These are phyloP conservation scores for Astur gentilis DNA, from an alignment of 2,113 vertebrate species.

Conservation along the genomic window DNA sequence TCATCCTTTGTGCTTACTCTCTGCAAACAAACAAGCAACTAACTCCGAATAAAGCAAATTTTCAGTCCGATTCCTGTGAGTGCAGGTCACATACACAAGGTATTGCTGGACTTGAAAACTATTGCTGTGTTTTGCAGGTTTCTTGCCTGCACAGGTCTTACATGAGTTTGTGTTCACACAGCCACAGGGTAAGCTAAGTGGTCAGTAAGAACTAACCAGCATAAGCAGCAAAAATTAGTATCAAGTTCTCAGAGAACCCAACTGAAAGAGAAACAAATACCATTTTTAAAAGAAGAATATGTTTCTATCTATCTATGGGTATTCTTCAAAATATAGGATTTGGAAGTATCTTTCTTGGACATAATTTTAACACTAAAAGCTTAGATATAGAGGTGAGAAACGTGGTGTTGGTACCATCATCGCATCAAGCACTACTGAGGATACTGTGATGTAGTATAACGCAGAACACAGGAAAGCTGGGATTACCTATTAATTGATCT, in stretches of 20 bases:
- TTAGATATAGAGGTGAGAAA: background rate
- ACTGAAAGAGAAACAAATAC: background rate
- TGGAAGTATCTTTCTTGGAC: background rate
- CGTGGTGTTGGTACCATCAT: background rate
- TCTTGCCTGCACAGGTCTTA: background rate
- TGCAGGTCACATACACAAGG: background rate
- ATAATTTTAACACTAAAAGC: background rate
- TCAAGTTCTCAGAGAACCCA: background rate
- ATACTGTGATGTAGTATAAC: background rate
- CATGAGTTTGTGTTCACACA: background rate
- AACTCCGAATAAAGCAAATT: background rate
- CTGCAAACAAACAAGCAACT: background rate
- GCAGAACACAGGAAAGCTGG: background rate
- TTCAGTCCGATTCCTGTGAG: background rate
- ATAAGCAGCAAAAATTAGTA: background rate
- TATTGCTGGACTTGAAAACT: background rate
- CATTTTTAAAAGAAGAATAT: background rate
- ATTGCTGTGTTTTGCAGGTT: background rate
- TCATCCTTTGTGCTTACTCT: background rate
- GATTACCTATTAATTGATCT: background rate
- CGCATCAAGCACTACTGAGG: background rate
- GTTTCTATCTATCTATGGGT: background rate
- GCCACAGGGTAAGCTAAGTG: fast-evolving
- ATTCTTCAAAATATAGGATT: background rate
- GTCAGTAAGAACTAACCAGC: background rate